These are phyloP conservation scores for Gymnorhina tibicen DNA, from an alignment of 2,113 vertebrate species.

Conservation along the genomic window DNA sequence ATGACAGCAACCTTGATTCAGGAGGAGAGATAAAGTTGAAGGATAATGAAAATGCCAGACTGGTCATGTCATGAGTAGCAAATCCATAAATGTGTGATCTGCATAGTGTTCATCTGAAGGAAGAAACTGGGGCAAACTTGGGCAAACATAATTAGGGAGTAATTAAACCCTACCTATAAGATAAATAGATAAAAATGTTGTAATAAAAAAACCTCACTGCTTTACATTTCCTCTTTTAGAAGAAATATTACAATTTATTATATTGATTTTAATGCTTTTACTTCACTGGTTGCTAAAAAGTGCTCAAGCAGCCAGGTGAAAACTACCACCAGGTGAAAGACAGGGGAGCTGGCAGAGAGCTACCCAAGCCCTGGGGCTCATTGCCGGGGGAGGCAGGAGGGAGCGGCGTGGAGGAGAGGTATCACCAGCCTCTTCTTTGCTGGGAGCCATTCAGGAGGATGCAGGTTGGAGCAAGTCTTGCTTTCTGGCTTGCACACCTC, in stretches of 20 bases:
- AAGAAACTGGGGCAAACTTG: background rate
- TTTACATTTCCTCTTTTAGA: background rate
- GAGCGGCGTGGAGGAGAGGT: background rate
- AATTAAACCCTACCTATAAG: background rate
- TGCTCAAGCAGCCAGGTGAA: background rate
- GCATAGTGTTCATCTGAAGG: background rate
- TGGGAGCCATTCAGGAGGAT: background rate
- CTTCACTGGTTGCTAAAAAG: background rate
- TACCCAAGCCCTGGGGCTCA: accelerated
- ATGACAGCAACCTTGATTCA: background rate
- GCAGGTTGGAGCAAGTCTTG: background rate
- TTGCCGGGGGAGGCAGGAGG: background rate
- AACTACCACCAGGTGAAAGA: background rate
- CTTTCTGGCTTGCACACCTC: background rate
- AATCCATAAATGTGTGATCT: background rate
- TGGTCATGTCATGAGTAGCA: background rate
- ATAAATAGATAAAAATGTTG: background rate
- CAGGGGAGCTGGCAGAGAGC: background rate
- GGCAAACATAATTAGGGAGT: background rate
- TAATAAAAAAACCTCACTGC: background rate
- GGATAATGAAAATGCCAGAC: slow-evolving; percentile 9
- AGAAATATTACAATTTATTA: background rate
- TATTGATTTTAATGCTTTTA: background rate
- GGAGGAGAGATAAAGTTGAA: background rate
- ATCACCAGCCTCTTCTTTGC: background rate